These are phyloP conservation scores for Xestia sexstrigata DNA, from an alignment of 2,888 invertebrate genomes.

Conservation along the genomic window DNA sequence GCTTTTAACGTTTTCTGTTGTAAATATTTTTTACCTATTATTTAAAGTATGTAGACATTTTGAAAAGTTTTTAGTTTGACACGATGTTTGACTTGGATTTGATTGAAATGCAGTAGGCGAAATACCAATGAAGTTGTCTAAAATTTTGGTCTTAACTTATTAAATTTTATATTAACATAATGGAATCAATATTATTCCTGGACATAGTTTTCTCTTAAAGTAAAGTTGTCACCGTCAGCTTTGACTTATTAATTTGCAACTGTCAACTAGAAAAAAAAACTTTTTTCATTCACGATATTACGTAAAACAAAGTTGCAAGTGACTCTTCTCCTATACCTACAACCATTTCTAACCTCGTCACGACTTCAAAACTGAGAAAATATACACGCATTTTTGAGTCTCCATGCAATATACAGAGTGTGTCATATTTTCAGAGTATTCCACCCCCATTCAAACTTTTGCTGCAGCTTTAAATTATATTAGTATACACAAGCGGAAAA, in stretches of 20 bases:
- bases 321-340: neutral
- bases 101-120: neutral
- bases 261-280: neutral
- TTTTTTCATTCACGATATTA: neutral
- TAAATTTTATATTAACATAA: neutral
- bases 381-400: neutral
- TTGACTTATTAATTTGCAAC: neutral
- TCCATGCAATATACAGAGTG: neutral
- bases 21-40: neutral
- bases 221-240: neutral
- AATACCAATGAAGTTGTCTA: neutral
- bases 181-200: neutral
- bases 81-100: neutral
- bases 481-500: slow-evolving; percentile 53
- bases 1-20: neutral
- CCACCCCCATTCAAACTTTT: slow-evolving; percentile 31
- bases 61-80: too few species aligned
- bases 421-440: slow-evolving; percentile 48
- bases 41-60: neutral
- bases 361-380: neutral
- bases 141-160: neutral
- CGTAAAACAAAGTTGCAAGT: neutral
- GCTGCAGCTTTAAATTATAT: slow-evolving; percentile 51
- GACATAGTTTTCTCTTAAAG: neutral
- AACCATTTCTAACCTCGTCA: neutral